Evolutionary conservation across 2,797 vertebrate species (phyloP).

Genomic region (Gymnopithys bicolor): DNA sequence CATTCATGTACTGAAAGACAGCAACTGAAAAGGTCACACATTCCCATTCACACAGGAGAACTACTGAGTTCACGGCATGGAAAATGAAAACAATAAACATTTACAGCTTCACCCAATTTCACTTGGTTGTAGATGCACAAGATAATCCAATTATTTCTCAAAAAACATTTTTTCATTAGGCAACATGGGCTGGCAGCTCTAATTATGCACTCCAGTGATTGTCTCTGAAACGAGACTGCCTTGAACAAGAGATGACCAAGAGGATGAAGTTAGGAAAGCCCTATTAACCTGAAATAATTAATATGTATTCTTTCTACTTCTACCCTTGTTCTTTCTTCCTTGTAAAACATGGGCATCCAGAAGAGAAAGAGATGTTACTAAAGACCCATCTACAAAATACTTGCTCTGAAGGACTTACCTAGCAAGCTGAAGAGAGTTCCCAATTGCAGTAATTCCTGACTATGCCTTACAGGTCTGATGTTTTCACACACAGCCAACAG

Average conservation of each 20-base stretch:
- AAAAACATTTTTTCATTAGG: background rate
- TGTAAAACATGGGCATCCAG: fast-evolving
- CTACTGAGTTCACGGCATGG: background rate
- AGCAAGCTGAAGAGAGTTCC: background rate
- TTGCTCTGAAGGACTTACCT: background rate
- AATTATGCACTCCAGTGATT: background rate
- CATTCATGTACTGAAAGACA: background rate
- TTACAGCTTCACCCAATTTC: background rate
- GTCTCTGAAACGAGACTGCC: background rate
- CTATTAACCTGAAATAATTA: background rate
- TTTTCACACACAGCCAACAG: background rate
- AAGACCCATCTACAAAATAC: background rate
- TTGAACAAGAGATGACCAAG: background rate
- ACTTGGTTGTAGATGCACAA: background rate
- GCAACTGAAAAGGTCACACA: background rate
- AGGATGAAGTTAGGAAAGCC: background rate
- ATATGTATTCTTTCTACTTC: background rate
- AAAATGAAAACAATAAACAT: background rate
- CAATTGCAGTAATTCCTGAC: background rate
- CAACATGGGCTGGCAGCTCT: background rate
- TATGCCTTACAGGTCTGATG: background rate
- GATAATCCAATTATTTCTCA: background rate
- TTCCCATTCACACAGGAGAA: background rate
- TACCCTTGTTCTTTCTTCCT: background rate
- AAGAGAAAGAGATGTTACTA: background rate